A percentile compares a stretch with the other conserved stretches of the same genome.
Conservation (phyloP, 1,140 invertebrate genomes). For the Aphis craccivora region DNA sequence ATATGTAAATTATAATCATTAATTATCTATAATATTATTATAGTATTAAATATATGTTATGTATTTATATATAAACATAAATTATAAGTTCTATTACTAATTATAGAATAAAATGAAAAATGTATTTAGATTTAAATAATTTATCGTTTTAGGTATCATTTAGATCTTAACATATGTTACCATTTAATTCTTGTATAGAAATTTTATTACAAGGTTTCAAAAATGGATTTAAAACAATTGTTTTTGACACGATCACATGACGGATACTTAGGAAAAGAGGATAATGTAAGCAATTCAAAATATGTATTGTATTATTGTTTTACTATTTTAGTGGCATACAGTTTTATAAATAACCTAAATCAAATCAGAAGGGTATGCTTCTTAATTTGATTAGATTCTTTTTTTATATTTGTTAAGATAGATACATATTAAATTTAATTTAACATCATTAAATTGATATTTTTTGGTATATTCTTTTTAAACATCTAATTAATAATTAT, state of each 20-base stretch:
- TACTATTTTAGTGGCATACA: background rate
- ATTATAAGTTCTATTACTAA: background rate
- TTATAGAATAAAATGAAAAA: background rate
- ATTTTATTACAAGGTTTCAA: background rate
- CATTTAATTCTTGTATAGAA: background rate
- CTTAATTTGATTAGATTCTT: background rate
- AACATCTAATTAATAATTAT: background rate
- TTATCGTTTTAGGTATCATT: background rate
- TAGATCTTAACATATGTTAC: slow-evolving; percentile 5
- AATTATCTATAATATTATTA: background rate
- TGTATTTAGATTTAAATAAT: background rate
- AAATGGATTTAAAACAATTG: slow-evolving; percentile 51
- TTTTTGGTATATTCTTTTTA: background rate
- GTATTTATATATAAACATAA: background rate
- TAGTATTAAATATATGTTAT: background rate
- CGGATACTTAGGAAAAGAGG: slow-evolving; percentile 84
- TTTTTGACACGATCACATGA: slow-evolving; percentile 69
- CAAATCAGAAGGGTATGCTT: slow-evolving; percentile 16
- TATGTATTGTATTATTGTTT: slow-evolving; percentile 21
- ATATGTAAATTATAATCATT: background rate
- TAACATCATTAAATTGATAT: slow-evolving; percentile 28
- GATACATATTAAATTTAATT: background rate
- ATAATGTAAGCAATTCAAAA: slow-evolving; percentile 67
- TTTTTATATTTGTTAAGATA: background rate
- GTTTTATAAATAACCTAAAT: background rate